Base-by-base conservation (phyloP, 2,797 vertebrate genomes). In the Paedocypris micromegethes region DNA sequence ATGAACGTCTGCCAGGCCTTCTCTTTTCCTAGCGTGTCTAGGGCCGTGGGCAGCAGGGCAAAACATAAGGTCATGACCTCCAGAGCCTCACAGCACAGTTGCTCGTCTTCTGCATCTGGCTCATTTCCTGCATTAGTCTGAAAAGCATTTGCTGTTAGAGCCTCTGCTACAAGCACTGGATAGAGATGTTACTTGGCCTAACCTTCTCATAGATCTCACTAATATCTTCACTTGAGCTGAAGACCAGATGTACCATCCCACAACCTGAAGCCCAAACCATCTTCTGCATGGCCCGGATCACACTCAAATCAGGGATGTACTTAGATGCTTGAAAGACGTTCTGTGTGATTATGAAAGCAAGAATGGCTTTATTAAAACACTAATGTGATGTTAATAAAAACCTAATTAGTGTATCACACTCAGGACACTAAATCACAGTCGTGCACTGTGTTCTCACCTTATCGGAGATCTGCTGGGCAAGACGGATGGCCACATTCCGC, bases 121-220 rank as follows among this genome's bases (percentile, higher is more conserved):
- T 98, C 96, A 81, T 92, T 95, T 43, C 93, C 93, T 56, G 94
- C 93, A 81, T 97, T 98, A 23, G 92, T 95, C 96, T 98, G 78
- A 37, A 47, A 48, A 55, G 52, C 5, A 9, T 49, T 54, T 57
- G 53, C 8, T 3, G 38, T 23, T 23, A 23, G 23, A 23, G 3
- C 4, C 9, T 46, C 1, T 0, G 8, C 3, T 3, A 6, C 41
- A 6, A 2, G 38, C 42, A 9, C 6, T 0, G 48, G 38, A 43
- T 23, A 7, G 5, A 2, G 7, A 23, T 6, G 5, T 1, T 38
- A 38, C 49, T 6, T 43, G 44, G 42, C 50, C 49, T 39, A 6
- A 97, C 96, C 93, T 98, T 98, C 75, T 98, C 95, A 54, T 98
- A 98, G 82, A 98, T 94, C 86, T 96, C 95, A 87, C 93, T 96